Conservation (phyloP, 2,797 vertebrate genomes). For the Pelobates cultripes region DNA sequence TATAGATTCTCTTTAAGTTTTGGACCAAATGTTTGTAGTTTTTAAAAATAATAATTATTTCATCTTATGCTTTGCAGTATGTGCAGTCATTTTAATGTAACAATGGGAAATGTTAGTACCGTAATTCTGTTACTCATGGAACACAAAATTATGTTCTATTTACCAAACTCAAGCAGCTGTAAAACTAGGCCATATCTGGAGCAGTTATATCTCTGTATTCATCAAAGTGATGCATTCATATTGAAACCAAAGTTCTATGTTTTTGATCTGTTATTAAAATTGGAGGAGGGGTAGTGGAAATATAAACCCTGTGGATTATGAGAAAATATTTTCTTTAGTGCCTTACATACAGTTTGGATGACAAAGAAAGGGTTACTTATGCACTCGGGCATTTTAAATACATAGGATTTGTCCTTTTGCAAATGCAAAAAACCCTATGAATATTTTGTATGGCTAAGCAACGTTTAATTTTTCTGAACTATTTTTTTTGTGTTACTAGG, state of each 20-base stretch:
- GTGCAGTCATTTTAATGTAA: background rate
- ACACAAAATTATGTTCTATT: slow-evolving; percentile 5
- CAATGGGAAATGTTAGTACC: background rate
- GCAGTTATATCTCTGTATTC: background rate
- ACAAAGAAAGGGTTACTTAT: too few relatives aligned
- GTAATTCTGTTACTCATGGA: background rate
- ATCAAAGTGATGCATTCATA: slow-evolving; percentile 54
- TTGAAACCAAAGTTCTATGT: background rate
- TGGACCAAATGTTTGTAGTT: too few relatives aligned
- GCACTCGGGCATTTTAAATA: too few relatives aligned
- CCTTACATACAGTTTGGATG: background rate
- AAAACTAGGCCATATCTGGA: slow-evolving; percentile 13
- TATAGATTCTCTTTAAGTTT: too few relatives aligned
- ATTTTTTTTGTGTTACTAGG: background rate
- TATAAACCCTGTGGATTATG: background rate
- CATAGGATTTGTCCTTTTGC: too few relatives aligned
- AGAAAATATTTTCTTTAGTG: background rate
- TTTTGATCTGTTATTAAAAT: slow-evolving; percentile 1
- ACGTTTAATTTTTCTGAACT: background rate
- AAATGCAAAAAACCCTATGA: too few relatives aligned
- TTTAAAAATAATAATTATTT: background rate
- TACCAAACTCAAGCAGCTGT: background rate
- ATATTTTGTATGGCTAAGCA: too few relatives aligned
- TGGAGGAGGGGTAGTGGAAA: background rate
- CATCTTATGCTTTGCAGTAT: background rate